Conservation (phyloP, 2,888 invertebrate species). For the Dendrolimus pini region DNA sequence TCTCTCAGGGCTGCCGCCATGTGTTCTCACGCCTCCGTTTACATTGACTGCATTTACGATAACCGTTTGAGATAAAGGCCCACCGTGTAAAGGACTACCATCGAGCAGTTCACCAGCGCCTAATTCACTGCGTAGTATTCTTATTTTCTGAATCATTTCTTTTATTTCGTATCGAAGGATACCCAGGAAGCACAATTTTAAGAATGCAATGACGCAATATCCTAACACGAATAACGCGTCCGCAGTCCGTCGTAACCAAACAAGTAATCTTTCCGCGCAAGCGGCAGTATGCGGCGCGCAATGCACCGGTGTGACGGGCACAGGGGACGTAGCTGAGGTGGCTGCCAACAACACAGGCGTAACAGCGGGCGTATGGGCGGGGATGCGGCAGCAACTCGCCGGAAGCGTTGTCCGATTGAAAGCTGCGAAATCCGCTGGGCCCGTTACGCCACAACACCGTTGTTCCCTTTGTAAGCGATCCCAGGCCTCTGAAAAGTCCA, state of each 20-base stretch:
- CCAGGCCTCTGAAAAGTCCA: constrained; percentile 86
- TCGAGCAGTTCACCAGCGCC: constrained; percentile 70
- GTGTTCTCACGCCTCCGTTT: constrained; percentile 78
- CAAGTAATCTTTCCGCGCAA: constrained; percentile 83
- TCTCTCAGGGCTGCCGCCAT: constrained; percentile 69
- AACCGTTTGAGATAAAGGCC: constrained; percentile 64
- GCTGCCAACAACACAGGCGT: constrained; percentile 71
- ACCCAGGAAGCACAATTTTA: constrained; percentile 92
- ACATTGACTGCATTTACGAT: constrained; percentile 73
- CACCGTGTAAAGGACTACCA: constrained; percentile 64
- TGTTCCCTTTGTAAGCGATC: constrained; percentile 85
- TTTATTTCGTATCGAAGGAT: constrained; percentile 91
- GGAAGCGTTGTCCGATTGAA: constrained; percentile 60
- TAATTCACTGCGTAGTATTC: constrained; percentile 83
- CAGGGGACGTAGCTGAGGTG: constrained; percentile 47
- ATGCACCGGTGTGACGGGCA: constrained; percentile 54
- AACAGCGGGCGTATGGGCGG: constrained; percentile 53
- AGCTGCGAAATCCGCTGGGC: constrained; percentile 72
- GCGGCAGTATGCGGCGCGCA: constrained; percentile 75
- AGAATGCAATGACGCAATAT: constrained; percentile 92
- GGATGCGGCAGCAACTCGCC: constrained; percentile 64
- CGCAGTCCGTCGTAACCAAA: constrained; percentile 87
- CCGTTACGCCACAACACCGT: constrained; percentile 87
- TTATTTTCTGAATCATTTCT: constrained; percentile 95
- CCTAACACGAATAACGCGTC: constrained; percentile 89